Percentiles rank a stretch among this genome's conserved stretches.
These are phyloP conservation scores for Eptatretus atami DNA, from an alignment of 2,797 vertebrate genomes.

Conservation along the genomic window DNA sequence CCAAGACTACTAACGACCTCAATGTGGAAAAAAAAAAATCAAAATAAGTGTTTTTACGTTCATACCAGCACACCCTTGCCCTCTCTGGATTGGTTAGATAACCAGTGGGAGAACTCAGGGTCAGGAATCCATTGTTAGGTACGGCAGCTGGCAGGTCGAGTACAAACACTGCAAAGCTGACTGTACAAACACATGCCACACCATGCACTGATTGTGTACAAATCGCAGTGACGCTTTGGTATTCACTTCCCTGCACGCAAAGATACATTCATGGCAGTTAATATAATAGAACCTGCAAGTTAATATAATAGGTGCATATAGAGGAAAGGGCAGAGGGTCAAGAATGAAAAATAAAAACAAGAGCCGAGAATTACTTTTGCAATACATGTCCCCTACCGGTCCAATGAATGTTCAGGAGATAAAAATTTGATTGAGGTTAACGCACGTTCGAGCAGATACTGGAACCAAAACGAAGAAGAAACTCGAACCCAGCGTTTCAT, in stretches of 20 bases:
- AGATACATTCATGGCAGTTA: slow-evolving; percentile 2
- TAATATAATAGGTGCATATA: no score
- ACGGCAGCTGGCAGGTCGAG: slow-evolving; percentile 46
- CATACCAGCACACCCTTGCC: slow-evolving; percentile 73
- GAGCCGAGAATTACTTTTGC: no score
- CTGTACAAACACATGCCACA: slow-evolving; percentile 55
- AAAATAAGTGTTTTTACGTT: not conserved
- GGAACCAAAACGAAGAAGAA: no score
- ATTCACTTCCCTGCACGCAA: slow-evolving; percentile 34
- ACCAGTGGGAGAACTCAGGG: slow-evolving; percentile 80
- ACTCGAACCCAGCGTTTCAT: no score
- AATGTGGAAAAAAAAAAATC: not conserved
- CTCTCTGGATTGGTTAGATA: slow-evolving; percentile 77
- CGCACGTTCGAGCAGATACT: no score
- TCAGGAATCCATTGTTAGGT: slow-evolving; percentile 63
- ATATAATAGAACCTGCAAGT: no score
- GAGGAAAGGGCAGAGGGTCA: no score
- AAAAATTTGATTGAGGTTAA: no score
- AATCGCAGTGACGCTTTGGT: slow-evolving; percentile 40
- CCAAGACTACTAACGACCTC: not conserved
- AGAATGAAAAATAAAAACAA: no score
- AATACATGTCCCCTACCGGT: no score
- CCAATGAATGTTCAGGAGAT: no score
- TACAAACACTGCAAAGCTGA: slow-evolving; percentile 51
- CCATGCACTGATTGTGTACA: slow-evolving; percentile 87